Percentiles rank a stretch among this genome's conserved stretches.
Conservation (phyloP, 2,797 vertebrate species). For the Labeo calbasu region DNA sequence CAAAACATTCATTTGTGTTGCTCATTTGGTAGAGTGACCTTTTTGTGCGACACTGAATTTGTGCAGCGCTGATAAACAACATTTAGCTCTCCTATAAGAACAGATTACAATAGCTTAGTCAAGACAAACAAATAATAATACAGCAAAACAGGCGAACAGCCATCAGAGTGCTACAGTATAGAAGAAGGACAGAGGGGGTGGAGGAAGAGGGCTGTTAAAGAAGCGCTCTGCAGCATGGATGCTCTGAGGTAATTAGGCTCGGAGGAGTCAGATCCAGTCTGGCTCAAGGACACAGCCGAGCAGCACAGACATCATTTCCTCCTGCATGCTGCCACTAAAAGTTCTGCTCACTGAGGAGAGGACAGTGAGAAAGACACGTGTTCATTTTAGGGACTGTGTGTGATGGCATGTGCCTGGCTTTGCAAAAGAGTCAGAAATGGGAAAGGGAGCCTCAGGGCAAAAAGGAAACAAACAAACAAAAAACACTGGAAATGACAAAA, state of each 20-base stretch:
- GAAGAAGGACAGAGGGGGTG: background rate
- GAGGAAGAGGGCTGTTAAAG: constrained; percentile 10
- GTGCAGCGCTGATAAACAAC: constrained; percentile 14
- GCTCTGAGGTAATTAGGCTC: constrained; percentile 50
- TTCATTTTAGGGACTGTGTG: background rate
- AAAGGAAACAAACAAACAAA: too few relatives aligned
- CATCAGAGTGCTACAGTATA: background rate
- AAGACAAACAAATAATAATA: constrained; percentile 25
- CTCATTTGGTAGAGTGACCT: constrained; percentile 25
- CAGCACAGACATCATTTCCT: constrained; percentile 10
- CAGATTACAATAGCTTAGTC: constrained; percentile 26
- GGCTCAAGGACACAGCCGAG: constrained; percentile 42
- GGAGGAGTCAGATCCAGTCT: constrained; percentile 34
- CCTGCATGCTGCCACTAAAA: background rate
- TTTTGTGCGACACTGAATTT: constrained; percentile 8
- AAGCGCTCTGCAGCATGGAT: constrained; percentile 29
- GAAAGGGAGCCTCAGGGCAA: background rate
- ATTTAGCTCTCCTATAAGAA: constrained; percentile 25
- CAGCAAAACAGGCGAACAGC: background rate
- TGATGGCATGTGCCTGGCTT: background rate
- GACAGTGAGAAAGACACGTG: background rate
- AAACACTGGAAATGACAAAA: background rate
- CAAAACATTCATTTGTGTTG: constrained; percentile 46
- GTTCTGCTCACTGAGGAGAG: constrained; percentile 3
- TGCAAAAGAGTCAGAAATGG: background rate